Evolutionary conservation across 2,888 invertebrate genomes (phyloP).

Genomic region (Proisotoma minuta): DNA sequence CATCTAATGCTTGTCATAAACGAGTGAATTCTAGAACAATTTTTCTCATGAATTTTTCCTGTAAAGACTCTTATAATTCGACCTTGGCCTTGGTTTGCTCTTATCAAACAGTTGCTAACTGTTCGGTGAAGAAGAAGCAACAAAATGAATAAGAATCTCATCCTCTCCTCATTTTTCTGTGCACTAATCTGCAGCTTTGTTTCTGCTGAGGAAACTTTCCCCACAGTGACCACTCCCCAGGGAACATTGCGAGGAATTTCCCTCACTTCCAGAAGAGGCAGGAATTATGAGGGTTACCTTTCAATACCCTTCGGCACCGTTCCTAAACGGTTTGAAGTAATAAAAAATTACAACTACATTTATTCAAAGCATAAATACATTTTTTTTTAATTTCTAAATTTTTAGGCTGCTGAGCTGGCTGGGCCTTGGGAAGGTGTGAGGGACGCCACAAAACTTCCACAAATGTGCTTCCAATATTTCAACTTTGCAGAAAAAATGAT

Average conservation of each 20-base stretch:
- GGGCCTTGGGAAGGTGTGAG: constrained; percentile 22
- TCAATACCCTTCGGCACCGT: constrained; percentile 27
- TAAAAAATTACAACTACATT: not conserved
- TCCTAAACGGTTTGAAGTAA: constrained; percentile 24
- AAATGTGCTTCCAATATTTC: constrained; percentile 27
- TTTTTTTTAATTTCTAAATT: not conserved
- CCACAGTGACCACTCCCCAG: not conserved
- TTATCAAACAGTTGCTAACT: too few relatives aligned
- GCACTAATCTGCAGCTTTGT: too few relatives aligned
- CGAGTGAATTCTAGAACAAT: too few relatives aligned
- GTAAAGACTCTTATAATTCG: too few relatives aligned
- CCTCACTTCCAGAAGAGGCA: constrained; percentile 18
- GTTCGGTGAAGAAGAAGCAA: too few relatives aligned
- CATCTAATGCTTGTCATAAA: too few relatives aligned
- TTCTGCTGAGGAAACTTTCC: not conserved
- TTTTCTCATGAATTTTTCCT: too few relatives aligned
- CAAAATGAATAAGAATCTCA: too few relatives aligned
- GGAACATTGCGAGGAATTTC: constrained; percentile 20
- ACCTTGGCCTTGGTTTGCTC: too few relatives aligned
- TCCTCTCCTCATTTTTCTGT: too few relatives aligned
- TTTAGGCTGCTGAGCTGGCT: constrained; percentile 14
- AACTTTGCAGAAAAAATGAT: constrained; percentile 3
- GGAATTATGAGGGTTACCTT: constrained; percentile 19
- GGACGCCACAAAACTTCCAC: constrained; percentile 13
- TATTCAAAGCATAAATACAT: not conserved